A percentile compares a stretch with the other conserved stretches of the same genome.
These are phyloP conservation scores for Steinernema scapterisci DNA, from an alignment of 2,888 invertebrate genomes.

Conservation along the genomic window DNA sequence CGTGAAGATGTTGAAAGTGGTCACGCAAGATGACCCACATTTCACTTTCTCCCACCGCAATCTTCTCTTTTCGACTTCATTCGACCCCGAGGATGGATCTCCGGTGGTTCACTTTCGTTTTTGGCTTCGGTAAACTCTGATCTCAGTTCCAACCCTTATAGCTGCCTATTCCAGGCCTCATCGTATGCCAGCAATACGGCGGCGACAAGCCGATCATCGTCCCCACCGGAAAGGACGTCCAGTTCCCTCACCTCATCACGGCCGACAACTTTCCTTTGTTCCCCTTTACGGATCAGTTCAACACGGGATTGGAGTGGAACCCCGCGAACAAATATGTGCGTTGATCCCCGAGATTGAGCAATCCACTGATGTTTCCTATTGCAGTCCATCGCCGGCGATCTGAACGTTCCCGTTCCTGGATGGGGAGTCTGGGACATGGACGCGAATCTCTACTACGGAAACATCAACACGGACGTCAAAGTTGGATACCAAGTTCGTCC, in stretches of 20 bases:
- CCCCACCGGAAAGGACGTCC: conserved; percentile 48
- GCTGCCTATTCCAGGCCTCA: background rate
- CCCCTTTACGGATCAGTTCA: conserved; percentile 63
- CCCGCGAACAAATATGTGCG: conserved; percentile 61
- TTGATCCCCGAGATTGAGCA: no score
- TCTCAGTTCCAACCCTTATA: background rate
- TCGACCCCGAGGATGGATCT: no score
- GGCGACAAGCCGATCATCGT: conserved; percentile 58
- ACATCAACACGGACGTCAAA: conserved; percentile 48
- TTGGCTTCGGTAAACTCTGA: background rate
- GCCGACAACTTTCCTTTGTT: conserved; percentile 63
- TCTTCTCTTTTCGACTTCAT: background rate
- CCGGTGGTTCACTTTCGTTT: background rate
- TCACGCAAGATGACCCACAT: conserved; percentile 19
- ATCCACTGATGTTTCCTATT: background rate
- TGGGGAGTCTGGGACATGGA: conserved; percentile 64
- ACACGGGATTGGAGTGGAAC: conserved; percentile 59
- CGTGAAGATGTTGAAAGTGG: no score
- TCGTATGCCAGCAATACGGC: conserved; percentile 50
- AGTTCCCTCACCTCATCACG: conserved; percentile 60
- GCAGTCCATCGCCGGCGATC: conserved; percentile 57
- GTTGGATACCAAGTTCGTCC: conserved; percentile 60
- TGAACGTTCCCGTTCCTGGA: conserved; percentile 61
- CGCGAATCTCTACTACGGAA: conserved; percentile 54
- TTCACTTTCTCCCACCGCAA: background rate